phyloP scores from a whole-genome alignment of 2,797 vertebrate genomes.

The Lagodon rhomboides region DNA sequence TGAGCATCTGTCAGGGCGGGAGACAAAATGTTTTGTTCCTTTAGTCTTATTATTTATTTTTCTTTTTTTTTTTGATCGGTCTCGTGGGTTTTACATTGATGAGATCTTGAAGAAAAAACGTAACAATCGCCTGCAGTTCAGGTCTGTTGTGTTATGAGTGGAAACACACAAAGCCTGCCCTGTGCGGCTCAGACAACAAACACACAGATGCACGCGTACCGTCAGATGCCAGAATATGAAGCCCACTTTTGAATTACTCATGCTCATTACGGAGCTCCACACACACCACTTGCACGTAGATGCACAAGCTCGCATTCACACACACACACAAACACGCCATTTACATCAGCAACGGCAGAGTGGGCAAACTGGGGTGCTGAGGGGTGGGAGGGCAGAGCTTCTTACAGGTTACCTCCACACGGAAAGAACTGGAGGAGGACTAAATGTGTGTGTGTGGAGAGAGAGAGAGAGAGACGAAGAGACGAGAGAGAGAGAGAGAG shows the following conservation, averaged over 20 bases:
- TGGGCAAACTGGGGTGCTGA: conserved; percentile 42
- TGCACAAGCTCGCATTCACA: conserved; percentile 14
- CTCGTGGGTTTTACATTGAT: conserved; percentile 61
- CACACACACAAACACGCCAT: conserved; percentile 7
- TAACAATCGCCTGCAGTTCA: conserved; percentile 48
- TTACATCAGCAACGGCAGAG: conserved; percentile 54
- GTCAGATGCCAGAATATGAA: conserved; percentile 15
- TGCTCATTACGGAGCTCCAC: conserved; percentile 25
- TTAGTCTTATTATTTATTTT: no score
- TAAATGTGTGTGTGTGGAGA: neutral
- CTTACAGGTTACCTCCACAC: conserved; percentile 32
- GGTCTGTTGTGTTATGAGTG: conserved; percentile 42
- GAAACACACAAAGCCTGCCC: conserved; percentile 58
- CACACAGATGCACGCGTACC: conserved; percentile 43
- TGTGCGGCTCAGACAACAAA: conserved; percentile 49
- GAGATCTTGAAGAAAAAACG: conserved; percentile 49
- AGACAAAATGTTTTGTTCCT: conserved; percentile 69
- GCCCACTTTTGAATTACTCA: conserved; percentile 26
- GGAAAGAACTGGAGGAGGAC: conserved; percentile 15
- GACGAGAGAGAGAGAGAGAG: conserved; percentile 41
- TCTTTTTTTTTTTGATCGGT: conserved; percentile 19
- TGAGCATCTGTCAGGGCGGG: conserved; percentile 76
- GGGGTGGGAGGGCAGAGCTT: conserved; percentile 39
- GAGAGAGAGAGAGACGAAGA: neutral
- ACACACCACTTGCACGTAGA: conserved; percentile 37